These are phyloP conservation scores for Lycia hirtaria DNA, from an alignment of 2,888 invertebrate species.

Conservation along the genomic window DNA sequence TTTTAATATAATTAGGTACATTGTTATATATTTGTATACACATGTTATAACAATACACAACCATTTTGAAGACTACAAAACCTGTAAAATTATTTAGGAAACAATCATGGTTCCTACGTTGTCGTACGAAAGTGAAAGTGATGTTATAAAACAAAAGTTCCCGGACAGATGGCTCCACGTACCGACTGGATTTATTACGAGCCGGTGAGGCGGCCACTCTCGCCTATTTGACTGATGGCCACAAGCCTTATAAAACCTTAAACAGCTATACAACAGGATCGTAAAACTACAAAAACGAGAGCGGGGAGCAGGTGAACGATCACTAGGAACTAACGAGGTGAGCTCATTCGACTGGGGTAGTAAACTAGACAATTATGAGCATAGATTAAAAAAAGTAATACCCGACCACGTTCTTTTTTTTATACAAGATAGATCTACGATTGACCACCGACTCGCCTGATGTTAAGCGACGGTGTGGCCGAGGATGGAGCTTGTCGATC, in stretches of 20 bases:
- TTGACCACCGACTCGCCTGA: too few relatives aligned
- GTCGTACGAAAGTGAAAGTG: conserved; percentile 75
- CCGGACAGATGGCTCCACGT: conserved; percentile 57
- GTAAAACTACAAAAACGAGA: conserved; percentile 35
- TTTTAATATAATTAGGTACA: too few relatives aligned
- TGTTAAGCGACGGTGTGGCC: too few relatives aligned
- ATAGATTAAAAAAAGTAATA: too few relatives aligned
- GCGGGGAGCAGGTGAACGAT: conserved; percentile 33
- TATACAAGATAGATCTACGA: too few relatives aligned
- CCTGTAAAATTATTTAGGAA: conserved; percentile 39
- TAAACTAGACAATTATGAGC: conserved; percentile 16
- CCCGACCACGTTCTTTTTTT: too few relatives aligned
- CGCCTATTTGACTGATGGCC: conserved; percentile 45
- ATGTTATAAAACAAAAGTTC: conserved; percentile 71
- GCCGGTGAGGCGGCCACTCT: conserved; percentile 52
- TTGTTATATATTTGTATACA: too few relatives aligned
- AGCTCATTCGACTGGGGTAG: conserved; percentile 10
- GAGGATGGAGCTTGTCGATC: too few relatives aligned
- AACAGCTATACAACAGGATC: conserved; percentile 35
- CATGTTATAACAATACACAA: too few relatives aligned
- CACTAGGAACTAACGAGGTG: conserved; percentile 35
- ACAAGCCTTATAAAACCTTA: conserved; percentile 36
- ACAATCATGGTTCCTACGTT: conserved; percentile 43
- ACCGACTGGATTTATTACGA: conserved; percentile 65
- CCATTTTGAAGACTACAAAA: conserved; percentile 13